Evolutionary conservation across 2,797 vertebrate genomes (phyloP).

Genomic region (Myiotriccus ornatus): DNA sequence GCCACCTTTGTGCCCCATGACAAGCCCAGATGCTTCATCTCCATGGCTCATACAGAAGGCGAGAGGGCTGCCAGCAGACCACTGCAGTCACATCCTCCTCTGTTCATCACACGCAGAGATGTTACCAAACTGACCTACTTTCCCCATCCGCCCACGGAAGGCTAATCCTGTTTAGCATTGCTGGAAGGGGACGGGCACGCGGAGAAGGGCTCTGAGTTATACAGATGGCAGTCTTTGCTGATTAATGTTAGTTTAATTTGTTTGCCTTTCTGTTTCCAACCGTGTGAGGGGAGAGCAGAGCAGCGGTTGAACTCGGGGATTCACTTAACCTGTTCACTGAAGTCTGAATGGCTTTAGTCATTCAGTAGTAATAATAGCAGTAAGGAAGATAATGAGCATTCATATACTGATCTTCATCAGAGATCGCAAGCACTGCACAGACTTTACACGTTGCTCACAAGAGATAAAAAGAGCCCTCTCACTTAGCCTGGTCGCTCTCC

Average conservation of each 20-base stretch:
- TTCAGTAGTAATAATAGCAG: not conserved
- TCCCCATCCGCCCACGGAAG: slow-evolving; percentile 68
- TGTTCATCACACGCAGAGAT: slow-evolving; percentile 28
- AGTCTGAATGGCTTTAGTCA: slow-evolving; percentile 6
- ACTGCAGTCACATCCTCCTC: slow-evolving; percentile 29
- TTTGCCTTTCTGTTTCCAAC: slow-evolving; percentile 60
- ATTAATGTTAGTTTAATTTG: slow-evolving; percentile 63
- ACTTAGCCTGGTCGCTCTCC: not conserved
- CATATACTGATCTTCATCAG: not conserved
- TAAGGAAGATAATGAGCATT: not conserved
- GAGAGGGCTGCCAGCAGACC: slow-evolving; percentile 24
- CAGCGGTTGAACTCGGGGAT: not conserved
- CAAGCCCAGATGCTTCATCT: not conserved
- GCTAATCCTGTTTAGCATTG: slow-evolving; percentile 76
- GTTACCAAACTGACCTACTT: slow-evolving; percentile 78
- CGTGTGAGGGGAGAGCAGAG: not conserved
- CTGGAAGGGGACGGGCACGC: slow-evolving; percentile 60
- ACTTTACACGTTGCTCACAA: not conserved
- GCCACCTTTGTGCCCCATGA: accelerated
- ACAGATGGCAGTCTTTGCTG: slow-evolving; percentile 70
- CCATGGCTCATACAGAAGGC: not conserved
- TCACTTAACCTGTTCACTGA: not conserved
- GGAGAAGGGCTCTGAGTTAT: slow-evolving; percentile 59
- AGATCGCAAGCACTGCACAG: not conserved
- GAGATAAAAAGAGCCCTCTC: not conserved